These are phyloP conservation scores for Petrocephalus microphthalmus DNA, from an alignment of 2,113 vertebrate genomes.

Conservation along the genomic window DNA sequence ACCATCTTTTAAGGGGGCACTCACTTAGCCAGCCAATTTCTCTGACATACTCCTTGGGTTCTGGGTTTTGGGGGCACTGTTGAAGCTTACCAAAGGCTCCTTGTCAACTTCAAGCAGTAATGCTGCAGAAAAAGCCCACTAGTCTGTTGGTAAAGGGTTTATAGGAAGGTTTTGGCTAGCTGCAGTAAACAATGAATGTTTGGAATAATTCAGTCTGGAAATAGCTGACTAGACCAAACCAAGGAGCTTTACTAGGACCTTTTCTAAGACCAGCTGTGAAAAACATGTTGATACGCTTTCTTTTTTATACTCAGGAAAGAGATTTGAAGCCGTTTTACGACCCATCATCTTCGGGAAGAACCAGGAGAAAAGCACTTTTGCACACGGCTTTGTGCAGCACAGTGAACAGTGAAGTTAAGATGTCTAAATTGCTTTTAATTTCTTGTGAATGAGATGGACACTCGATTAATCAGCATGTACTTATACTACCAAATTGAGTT, in stretches of 20 bases:
- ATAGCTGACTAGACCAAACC: neutral
- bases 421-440: neutral
- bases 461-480: neutral
- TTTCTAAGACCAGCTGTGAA: neutral
- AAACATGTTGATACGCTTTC: neutral
- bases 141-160: neutral
- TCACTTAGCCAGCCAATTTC: no score
- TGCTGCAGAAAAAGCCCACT: neutral
- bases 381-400: neutral
- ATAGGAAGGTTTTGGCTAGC: neutral
- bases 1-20: neutral
- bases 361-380: neutral
- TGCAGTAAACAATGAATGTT: neutral
- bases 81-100: neutral
- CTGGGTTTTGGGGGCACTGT: neutral
- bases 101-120: neutral
- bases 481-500: slow-evolving; percentile 12
- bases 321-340: neutral
- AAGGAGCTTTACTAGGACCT: neutral
- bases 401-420: neutral
- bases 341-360: neutral
- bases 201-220: neutral
- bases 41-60: neutral
- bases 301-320: neutral
- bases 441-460: neutral